phyloP scores from a whole-genome alignment of 2,797 vertebrate species.

The Cirrhinus molitorella region DNA sequence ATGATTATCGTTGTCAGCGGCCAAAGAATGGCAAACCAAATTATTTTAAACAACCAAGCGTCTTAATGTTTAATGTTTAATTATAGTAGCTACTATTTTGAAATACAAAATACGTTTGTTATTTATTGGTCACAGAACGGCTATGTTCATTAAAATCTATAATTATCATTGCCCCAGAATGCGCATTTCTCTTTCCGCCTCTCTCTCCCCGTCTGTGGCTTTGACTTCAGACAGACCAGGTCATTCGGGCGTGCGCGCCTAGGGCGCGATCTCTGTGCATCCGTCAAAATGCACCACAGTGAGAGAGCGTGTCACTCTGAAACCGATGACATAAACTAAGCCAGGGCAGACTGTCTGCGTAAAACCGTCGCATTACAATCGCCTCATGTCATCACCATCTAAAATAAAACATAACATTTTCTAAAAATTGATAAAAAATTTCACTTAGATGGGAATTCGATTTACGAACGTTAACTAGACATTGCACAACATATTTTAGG shows the following conservation, averaged over 20 bases:
- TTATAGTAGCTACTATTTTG: neutral
- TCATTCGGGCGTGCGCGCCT: constrained; percentile 43
- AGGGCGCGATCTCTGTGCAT: constrained; percentile 41
- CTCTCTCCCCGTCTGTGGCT: constrained; percentile 25
- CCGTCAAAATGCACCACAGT: constrained; percentile 52
- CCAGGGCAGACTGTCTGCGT: constrained; percentile 20
- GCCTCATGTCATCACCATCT: neutral
- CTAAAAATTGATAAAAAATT: too few species aligned
- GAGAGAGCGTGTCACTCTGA: constrained; percentile 52
- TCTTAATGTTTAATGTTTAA: neutral
- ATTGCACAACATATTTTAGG: too few species aligned
- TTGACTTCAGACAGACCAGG: constrained; percentile 54
- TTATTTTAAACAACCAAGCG: neutral
- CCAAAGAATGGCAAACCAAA: neutral
- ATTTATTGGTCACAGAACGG: neutral
- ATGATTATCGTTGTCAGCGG: neutral
- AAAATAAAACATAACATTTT: constrained; percentile 8
- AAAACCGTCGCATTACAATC: constrained; percentile 22
- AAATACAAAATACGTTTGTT: neutral
- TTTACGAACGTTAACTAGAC: too few species aligned
- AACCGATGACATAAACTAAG: constrained; percentile 56
- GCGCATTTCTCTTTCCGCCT: neutral
- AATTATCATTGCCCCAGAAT: constrained; percentile 8
- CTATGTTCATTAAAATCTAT: neutral
- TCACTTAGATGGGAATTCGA: neutral